These are phyloP conservation scores for Trilocha varians DNA, from an alignment of 2,888 invertebrate species.

Conservation along the genomic window DNA sequence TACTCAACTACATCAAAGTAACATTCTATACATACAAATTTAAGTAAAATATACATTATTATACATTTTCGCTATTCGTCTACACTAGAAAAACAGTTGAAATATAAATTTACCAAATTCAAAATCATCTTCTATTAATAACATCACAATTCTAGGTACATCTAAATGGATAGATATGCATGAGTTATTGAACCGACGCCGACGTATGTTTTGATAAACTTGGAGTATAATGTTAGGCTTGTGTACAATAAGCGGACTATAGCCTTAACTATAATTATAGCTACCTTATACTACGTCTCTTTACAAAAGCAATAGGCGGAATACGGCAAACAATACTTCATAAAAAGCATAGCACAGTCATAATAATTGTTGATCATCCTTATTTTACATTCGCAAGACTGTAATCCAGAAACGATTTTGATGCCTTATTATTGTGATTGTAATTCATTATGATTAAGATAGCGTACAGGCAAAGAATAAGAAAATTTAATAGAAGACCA, in stretches of 20 bases:
- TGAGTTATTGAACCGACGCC: no score
- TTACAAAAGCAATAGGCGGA: background rate
- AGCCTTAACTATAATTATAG: background rate
- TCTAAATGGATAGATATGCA: no score
- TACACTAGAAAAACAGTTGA: no score
- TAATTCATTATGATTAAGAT: slow-evolving; percentile 40
- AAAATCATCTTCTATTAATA: no score
- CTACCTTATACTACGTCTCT: slow-evolving; percentile 8
- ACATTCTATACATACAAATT: background rate
- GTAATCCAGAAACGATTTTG: slow-evolving; percentile 29
- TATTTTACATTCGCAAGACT: slow-evolving; percentile 25
- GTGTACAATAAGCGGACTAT: background rate
- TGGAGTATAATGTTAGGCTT: background rate
- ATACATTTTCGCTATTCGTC: background rate
- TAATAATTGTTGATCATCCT: slow-evolving; percentile 4
- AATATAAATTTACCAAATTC: no score
- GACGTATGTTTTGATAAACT: background rate
- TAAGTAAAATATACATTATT: background rate
- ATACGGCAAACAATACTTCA: background rate
- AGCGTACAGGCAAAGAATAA: slow-evolving; percentile 44
- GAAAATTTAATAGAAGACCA: slow-evolving; percentile 44
- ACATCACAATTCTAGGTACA: no score
- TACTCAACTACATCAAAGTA: background rate
- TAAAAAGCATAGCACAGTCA: background rate
- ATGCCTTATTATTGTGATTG: slow-evolving; percentile 30